Evolutionary conservation across 2,113 vertebrate genomes (phyloP), one percentile per base, ranked within the genome.

Genomic region (Sinocyclocheilus anophthalmus): DNA sequence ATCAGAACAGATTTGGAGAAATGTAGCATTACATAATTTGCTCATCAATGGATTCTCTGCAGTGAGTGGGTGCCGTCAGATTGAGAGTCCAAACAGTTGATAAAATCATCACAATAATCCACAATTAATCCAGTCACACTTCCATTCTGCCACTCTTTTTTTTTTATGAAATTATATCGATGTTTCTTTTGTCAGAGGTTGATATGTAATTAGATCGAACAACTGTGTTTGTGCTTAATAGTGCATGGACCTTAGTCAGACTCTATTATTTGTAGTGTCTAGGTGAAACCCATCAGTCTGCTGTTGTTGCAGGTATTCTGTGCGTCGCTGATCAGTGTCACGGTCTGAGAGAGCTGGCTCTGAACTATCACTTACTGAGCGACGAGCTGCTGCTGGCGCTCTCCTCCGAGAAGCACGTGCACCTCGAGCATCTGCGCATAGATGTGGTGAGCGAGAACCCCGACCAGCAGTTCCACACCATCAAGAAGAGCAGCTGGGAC

Each of bases 401-500:
- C 76, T 99, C 97, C 84, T 99, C 98, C 0, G 98, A 99, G 90
- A 98, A 98, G 77, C 98, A 99, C 0, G 98, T 98, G 88, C 91
- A 97, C 85, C 93, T 99, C 76, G 98, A 99, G 93, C 98, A 99
- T 89, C 95, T 99, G 87, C 96, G 98, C 87, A 97, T 99, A 13
- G 97, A 99, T 1, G 97, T 98, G 22, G 97, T 99, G 90, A 99
- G 97, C 53, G 98, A 99, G 87, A 98, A 98, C 85, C 97, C 97
- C 0, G 97, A 97, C 86, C 97, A 98, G 94, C 97, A 97, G 87
- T 99, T 99, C 89, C 97, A 98, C 92, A 93, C 95, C 0, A 97
- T 99, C 90, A 96, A 97, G 93, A 98, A 97, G 93, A 98, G 97
- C 96, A 99, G 97, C 94, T 99, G 98, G 98, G 98, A 99, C 24